These are phyloP conservation scores for Numenius arquata DNA, from an alignment of 2,113 vertebrate species.

Conservation along the genomic window DNA sequence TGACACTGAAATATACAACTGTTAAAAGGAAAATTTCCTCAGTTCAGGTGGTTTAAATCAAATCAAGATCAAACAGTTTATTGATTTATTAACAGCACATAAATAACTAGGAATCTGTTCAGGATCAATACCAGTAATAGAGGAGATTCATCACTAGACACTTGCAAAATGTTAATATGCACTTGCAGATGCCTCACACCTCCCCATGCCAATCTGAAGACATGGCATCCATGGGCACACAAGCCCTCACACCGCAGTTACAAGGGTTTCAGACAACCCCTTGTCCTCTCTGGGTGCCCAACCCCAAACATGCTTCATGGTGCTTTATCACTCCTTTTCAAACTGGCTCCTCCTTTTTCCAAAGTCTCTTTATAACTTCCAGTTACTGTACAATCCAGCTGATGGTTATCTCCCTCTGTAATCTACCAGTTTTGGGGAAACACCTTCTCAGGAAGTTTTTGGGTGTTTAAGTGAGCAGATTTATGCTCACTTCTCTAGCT, in stretches of 20 bases:
- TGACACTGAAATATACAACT: not conserved
- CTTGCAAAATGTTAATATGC: not conserved
- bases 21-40: not conserved
- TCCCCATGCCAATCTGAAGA: not conserved
- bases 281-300: fast-evolving
- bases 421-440: not conserved
- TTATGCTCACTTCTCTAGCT: not conserved
- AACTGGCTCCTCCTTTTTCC: not conserved
- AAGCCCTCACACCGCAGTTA: fast-evolving
- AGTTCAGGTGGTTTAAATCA: not conserved
- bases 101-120: not conserved
- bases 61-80: not conserved
- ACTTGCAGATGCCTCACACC: not conserved
- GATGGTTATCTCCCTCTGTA: not conserved
- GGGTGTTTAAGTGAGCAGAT: not conserved
- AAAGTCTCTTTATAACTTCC: not conserved
- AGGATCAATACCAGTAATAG: not conserved
- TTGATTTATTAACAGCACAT: not conserved
- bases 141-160: not conserved
- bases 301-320: fast-evolving
- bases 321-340: not conserved
- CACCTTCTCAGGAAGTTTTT: not conserved
- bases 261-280: not conserved
- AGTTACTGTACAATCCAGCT: not conserved
- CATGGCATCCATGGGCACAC: fast-evolving